These are phyloP conservation scores for Nomada ferruginata DNA, from an alignment of 2,888 invertebrate species.

Conservation along the genomic window DNA sequence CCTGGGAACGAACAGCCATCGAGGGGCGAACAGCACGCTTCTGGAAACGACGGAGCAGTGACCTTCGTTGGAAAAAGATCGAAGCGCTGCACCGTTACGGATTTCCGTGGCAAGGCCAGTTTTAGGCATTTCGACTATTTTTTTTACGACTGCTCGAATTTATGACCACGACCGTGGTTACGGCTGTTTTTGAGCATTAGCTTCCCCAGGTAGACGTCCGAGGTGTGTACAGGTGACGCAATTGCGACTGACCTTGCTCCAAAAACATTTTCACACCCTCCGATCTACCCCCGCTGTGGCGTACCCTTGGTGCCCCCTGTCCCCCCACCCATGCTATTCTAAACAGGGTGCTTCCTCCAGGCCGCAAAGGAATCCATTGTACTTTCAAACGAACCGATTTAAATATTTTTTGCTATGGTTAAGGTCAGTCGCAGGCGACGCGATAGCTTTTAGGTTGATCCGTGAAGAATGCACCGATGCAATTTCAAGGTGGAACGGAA, in stretches of 20 bases:
- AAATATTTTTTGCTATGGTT: slow-evolving; percentile 54
- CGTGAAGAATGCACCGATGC: slow-evolving; percentile 42
- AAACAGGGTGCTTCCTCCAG: slow-evolving; percentile 31
- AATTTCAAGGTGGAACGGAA: slow-evolving; percentile 39
- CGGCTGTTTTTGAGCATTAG: slow-evolving; percentile 53
- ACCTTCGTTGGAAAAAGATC: slow-evolving; percentile 59
- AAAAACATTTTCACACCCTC: slow-evolving; percentile 78
- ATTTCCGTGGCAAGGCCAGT: slow-evolving; percentile 16
- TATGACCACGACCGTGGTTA: slow-evolving; percentile 60
- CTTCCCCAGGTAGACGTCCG: slow-evolving; percentile 58
- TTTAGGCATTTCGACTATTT: slow-evolving; percentile 49
- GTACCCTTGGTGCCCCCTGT: slow-evolving; percentile 10
- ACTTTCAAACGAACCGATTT: slow-evolving; percentile 54
- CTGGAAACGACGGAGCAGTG: slow-evolving; percentile 51
- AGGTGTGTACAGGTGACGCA: slow-evolving; percentile 80
- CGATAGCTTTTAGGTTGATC: slow-evolving; percentile 37
- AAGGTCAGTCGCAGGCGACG: slow-evolving; percentile 50
- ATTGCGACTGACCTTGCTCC: slow-evolving; percentile 80
- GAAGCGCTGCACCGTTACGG: slow-evolving; percentile 49
- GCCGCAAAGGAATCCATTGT: slow-evolving; percentile 59
- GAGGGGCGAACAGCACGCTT: slow-evolving; percentile 31
- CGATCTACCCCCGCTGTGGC: slow-evolving; percentile 20
- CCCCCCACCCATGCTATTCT: background rate
- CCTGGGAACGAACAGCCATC: slow-evolving; percentile 30
- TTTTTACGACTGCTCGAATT: slow-evolving; percentile 66